Percentiles rank a stretch among this genome's conserved stretches.
Evolutionary conservation across 2,113 vertebrate genomes (phyloP).

Genomic region (Pagrus major): DNA sequence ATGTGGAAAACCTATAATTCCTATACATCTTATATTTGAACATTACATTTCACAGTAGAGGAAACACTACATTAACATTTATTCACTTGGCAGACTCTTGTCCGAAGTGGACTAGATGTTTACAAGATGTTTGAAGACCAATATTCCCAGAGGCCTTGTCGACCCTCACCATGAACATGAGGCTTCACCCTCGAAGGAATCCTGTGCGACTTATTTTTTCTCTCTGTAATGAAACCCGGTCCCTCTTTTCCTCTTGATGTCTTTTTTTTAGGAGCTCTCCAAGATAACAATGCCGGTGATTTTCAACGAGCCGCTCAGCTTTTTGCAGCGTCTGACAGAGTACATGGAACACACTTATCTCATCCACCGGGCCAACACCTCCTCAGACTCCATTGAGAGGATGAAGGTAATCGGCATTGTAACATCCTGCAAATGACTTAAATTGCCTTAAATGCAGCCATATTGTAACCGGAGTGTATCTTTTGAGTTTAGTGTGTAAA

Average conservation of each 20-base stretch:
- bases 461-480: neutral
- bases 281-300: constrained; percentile 99
- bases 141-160: neutral
- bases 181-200: neutral
- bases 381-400: constrained; percentile 88
- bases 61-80: neutral
- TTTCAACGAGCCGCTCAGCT: constrained; percentile 98
- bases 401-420: constrained; percentile 89
- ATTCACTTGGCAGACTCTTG: neutral
- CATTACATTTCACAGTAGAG: neutral
- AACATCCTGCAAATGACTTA: neutral
- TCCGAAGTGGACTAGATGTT: neutral
- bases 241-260: neutral
- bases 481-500: neutral
- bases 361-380: constrained; percentile 91
- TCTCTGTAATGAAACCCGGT: constrained; percentile 22
- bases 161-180: neutral
- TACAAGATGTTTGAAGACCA: neutral
- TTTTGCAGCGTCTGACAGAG: constrained; percentile 95
- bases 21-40: neutral
- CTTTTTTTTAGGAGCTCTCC: constrained; percentile 90
- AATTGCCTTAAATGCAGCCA: neutral
- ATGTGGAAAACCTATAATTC: neutral
- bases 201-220: constrained; percentile 14
- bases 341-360: constrained; percentile 99